Percentiles rank a stretch among this genome's conserved stretches.
phyloP scores from a whole-genome alignment of 2,888 invertebrate species.

The Seladonia tumulorum region DNA sequence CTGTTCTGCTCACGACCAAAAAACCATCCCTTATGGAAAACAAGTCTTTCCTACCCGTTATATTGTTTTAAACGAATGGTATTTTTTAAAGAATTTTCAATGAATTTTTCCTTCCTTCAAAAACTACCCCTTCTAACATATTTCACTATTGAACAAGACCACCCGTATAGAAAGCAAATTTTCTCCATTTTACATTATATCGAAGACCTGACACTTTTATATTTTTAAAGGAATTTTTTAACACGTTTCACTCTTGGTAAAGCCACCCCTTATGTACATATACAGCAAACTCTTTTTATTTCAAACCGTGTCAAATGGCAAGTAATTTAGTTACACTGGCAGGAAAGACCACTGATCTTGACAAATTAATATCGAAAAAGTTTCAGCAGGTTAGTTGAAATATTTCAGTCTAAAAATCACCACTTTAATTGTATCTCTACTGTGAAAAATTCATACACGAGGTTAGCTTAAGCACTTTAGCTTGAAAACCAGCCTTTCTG shows the following conservation, averaged over 20 bases:
- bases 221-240: not conserved
- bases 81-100: not conserved
- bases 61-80: not conserved
- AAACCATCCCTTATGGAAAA: not conserved
- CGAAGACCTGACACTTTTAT: not conserved
- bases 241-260: not conserved
- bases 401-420: not conserved
- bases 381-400: not conserved
- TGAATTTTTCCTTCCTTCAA: not conserved
- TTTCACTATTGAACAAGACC: not conserved
- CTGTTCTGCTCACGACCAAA: not conserved
- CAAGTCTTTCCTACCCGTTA: not conserved
- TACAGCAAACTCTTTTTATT: not conserved
- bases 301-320: not conserved
- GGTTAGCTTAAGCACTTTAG: not conserved
- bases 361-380: not conserved
- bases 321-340: not conserved
- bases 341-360: not conserved
- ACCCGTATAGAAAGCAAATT: not conserved
- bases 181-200: not conserved
- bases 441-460: not conserved
- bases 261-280: not conserved
- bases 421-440: not conserved
- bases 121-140: too few species aligned
- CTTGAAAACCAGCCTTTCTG: not conserved